Conservation (phyloP, 2,888 invertebrate genomes). For the Pediacus dermestoides region DNA sequence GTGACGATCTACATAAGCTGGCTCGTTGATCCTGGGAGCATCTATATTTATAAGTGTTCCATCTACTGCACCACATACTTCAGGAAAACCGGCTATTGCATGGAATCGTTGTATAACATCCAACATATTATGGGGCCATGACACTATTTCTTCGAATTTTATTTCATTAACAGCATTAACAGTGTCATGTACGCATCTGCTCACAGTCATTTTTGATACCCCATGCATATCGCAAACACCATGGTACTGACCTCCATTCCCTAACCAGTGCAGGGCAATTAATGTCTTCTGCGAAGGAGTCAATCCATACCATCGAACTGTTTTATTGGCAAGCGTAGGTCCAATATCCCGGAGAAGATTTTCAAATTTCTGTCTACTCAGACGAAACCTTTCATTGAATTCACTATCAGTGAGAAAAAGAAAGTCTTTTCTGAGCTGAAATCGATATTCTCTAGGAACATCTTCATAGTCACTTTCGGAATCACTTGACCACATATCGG, state of each 20-base stretch:
- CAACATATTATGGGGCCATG: conserved; percentile 17
- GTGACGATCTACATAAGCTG: conserved; percentile 28
- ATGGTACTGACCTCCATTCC: too few relatives aligned
- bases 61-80: conserved; percentile 24
- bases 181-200: conserved; percentile 22
- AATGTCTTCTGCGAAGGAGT: conserved; percentile 14
- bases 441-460: conserved; percentile 7
- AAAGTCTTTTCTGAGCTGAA: conserved; percentile 7
- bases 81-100: conserved; percentile 19
- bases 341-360: conserved; percentile 12
- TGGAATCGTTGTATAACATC: conserved; percentile 15
- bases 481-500: too few relatives aligned
- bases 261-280: conserved; percentile 27
- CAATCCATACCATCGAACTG: conserved; percentile 18
- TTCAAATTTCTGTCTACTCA: conserved; percentile 12
- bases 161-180: conserved; percentile 21
- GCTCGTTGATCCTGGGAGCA: conserved; percentile 25
- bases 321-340: conserved; percentile 11
- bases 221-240: conserved; percentile 29
- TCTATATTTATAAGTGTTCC: conserved; percentile 25
- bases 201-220: conserved; percentile 28
- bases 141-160: conserved; percentile 20
- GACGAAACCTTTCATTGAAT: conserved; percentile 17
- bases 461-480: too few relatives aligned
- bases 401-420: conserved; percentile 10